Percentiles rank a stretch among this genome's conserved stretches.
These are phyloP conservation scores for Eptatretus burgeri DNA, from an alignment of 2,113 vertebrate genomes.

Conservation along the genomic window DNA sequence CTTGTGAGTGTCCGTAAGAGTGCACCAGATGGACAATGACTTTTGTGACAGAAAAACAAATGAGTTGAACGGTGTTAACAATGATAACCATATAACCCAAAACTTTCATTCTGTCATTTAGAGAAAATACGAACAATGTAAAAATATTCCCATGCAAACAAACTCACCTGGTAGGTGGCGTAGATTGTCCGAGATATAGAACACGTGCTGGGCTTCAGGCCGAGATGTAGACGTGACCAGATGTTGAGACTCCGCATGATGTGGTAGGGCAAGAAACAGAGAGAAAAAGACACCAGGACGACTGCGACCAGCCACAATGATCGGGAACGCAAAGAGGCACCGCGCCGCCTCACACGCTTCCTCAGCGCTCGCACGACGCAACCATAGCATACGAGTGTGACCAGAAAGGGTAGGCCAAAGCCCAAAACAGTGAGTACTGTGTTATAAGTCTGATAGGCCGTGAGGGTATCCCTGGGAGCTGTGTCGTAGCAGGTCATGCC, in stretches of 20 bases:
- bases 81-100: too few species aligned
- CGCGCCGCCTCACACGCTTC: conserved; percentile 22
- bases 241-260: conserved; percentile 62
- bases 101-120: too few species aligned
- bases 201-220: conserved; percentile 26
- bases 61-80: too few species aligned
- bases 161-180: conserved; percentile 49
- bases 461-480: conserved; percentile 29
- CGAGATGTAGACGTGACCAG: conserved; percentile 26
- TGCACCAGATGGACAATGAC: too few species aligned
- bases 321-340: conserved; percentile 16
- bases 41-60: too few species aligned
- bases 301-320: conserved; percentile 44
- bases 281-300: conserved; percentile 39
- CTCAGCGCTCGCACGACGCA: conserved; percentile 39
- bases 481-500: conserved; percentile 60
- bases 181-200: conserved; percentile 39
- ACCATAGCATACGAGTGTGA: conserved; percentile 46
- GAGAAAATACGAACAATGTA: too few species aligned
- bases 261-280: conserved; percentile 74
- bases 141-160: too few species aligned
- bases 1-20: too few species aligned
- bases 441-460: conserved; percentile 43
- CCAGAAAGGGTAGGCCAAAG: conserved; percentile 40
- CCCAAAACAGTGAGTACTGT: conserved; percentile 41